Conservation (phyloP, 2,888 invertebrate species). For the Philhelius pedissequus region DNA sequence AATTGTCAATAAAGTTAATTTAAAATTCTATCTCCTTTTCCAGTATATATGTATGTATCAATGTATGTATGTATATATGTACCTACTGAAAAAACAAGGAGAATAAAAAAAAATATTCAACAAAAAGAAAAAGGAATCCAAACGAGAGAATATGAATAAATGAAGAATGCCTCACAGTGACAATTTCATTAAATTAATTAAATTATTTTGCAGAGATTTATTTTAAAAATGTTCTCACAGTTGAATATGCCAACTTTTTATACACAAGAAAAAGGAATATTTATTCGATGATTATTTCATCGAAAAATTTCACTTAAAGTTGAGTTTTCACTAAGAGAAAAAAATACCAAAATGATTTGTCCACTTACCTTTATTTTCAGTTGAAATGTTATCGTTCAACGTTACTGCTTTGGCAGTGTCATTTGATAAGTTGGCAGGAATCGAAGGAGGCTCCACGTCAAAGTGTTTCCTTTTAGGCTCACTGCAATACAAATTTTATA, state of each 20-base stretch:
- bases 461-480: conserved; percentile 78
- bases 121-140: conserved; percentile 8
- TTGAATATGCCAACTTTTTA: not conserved
- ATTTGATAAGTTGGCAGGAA: conserved; percentile 72
- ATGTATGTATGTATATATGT: too few relatives aligned
- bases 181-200: conserved; percentile 67
- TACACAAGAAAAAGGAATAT: not conserved
- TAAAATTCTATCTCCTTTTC: conserved; percentile 57
- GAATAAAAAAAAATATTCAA: not conserved
- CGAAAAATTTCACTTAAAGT: conserved; percentile 3
- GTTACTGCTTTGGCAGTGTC: conserved; percentile 59
- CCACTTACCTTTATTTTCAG: conserved; percentile 81
- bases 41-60: too few relatives aligned
- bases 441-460: conserved; percentile 72
- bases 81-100: conserved; percentile 2
- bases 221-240: conserved; percentile 15
- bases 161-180: conserved; percentile 67
- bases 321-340: not conserved
- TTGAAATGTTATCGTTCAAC: conserved; percentile 73
- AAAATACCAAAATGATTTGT: not conserved
- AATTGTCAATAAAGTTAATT: conserved; percentile 67
- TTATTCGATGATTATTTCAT: conserved; percentile 30
- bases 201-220: conserved; percentile 63
- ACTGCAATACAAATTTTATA: conserved; percentile 71
- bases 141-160: conserved; percentile 59